These are phyloP conservation scores for Lysiphlebus fabarum DNA, from an alignment of 1,140 invertebrate species.

Conservation along the genomic window DNA sequence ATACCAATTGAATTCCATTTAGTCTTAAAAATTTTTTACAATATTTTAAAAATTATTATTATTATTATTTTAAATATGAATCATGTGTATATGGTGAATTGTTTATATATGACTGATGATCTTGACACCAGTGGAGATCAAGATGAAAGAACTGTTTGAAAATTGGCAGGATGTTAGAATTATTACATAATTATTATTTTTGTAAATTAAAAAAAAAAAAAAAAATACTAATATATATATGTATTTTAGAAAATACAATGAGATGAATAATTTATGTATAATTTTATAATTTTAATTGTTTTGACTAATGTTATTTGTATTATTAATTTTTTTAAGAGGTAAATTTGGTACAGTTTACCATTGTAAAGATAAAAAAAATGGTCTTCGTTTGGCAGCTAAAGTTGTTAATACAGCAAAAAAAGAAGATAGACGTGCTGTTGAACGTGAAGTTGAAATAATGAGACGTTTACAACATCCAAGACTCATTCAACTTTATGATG, in stretches of 20 bases:
- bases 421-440: constrained; percentile 86
- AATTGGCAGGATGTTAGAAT: background rate
- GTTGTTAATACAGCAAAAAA: constrained; percentile 81
- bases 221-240: no score
- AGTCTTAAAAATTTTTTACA: background rate
- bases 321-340: constrained; percentile 76
- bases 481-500: constrained; percentile 93
- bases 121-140: constrained; percentile 9
- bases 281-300: no score
- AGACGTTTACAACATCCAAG: constrained; percentile 86
- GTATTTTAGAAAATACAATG: no score
- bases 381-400: constrained; percentile 85
- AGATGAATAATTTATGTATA: no score
- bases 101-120: constrained; percentile 8
- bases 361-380: constrained; percentile 80
- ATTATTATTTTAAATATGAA: background rate
- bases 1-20: constrained; percentile 14
- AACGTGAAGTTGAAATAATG: constrained; percentile 97
- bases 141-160: constrained; percentile 1
- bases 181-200: no score
- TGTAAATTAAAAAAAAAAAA: no score
- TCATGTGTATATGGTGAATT: background rate
- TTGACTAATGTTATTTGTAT: no score
- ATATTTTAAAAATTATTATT: background rate
- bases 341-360: constrained; percentile 97